Conservation (phyloP, 2,888 invertebrate genomes). For the Erebia ligea region DNA sequence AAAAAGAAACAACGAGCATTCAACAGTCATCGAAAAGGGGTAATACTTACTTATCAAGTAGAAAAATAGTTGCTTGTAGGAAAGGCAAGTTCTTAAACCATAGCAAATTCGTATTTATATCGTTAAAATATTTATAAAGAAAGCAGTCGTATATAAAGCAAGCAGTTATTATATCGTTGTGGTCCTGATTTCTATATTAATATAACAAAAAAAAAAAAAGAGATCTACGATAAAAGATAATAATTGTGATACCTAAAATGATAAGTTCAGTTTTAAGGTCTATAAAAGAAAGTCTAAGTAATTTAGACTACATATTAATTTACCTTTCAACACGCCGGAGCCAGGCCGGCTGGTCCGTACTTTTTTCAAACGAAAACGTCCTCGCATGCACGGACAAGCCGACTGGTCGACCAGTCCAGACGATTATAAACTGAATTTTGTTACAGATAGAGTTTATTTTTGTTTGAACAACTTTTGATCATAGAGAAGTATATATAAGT, state of each 20-base stretch:
- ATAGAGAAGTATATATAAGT: conserved; percentile 18
- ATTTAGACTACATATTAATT: too few species aligned
- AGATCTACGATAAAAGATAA: background rate
- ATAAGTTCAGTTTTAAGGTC: background rate
- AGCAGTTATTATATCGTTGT: conserved; percentile 60
- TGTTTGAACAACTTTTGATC: background rate
- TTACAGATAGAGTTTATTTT: too few species aligned
- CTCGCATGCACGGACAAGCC: too few species aligned
- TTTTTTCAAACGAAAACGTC: too few species aligned
- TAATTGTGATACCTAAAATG: too few species aligned
- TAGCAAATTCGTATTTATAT: conserved; percentile 52
- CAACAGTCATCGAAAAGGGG: conserved; percentile 38
- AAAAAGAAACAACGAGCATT: conserved; percentile 30
- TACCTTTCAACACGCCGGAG: too few species aligned
- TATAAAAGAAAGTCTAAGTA: background rate
- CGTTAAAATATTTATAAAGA: conserved; percentile 54
- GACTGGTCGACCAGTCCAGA: too few species aligned
- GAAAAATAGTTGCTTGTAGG: conserved; percentile 55
- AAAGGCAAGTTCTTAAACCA: conserved; percentile 50
- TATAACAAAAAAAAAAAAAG: conserved; percentile 35
- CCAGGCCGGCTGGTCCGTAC: too few species aligned
- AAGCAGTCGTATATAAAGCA: conserved; percentile 60
- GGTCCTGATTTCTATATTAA: conserved; percentile 1
- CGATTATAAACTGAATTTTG: too few species aligned
- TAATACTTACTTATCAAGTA: conserved; percentile 46